Base-by-base conservation (phyloP, 1,140 invertebrate genomes). In the Psilanteris sp. region DNA sequence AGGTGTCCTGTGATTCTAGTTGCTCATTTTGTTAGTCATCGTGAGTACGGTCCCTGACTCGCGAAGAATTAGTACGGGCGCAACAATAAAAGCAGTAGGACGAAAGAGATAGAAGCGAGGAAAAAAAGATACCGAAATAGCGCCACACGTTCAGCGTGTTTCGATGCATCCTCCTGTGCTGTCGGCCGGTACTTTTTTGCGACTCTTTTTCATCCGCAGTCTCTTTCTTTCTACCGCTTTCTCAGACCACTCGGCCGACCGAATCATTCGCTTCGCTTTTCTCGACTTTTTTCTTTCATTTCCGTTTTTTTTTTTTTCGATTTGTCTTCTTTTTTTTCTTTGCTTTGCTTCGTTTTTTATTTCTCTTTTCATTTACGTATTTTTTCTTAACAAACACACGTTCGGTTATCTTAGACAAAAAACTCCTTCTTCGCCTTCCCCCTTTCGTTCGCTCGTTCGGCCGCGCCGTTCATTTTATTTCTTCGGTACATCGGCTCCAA, bases 11-110 rank as follows among this genome's bases (percentile, higher is more conserved):
- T 6, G 48, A 4, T 27, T 64, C 15, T 43, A 16, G 37, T 52
- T 73, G 20, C 20, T 77, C 32, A 18, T 68, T 72, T 77, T 72
- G 54, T 72, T 62, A 34, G 52, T 77, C 57, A 68, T 77, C 61
- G 37, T 50, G 46, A 70, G 54, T 52, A 54, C 22, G 81, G 74
- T 68, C 75, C 79, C 71, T 72, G 79, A 78, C 81, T 78, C 74
- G 77, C 79, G 79, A 81, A 80, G 84, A 87, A 87, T 87, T 86
- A 87, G 85, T 86, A 86, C 85, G 78, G 82, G 81, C 82, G 80
- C 83, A 83, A 80, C 81, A 87, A 87, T 84, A 85, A 85, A 85
- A 85, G 83, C 83, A 81, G 36, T 24, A 57, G 55, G n/a, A n/a
- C n/a, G 54, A 59, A 1, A 59, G 57, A 72, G 66, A 68, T 61